phyloP scores from a whole-genome alignment of 2,113 vertebrate genomes.

The Tursiops truncatus region DNA sequence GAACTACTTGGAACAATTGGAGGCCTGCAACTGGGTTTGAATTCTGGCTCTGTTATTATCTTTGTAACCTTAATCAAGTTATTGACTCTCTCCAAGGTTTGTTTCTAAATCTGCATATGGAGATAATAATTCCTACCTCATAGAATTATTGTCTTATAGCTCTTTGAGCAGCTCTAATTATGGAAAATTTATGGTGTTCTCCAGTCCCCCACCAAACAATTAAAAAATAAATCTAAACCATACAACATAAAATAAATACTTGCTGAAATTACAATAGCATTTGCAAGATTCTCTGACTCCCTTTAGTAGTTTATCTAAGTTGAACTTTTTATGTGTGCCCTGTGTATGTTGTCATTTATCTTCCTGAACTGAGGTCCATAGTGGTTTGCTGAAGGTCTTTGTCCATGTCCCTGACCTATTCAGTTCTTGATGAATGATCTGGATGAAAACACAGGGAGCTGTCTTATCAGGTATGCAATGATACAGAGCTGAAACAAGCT shows the following conservation, averaged over 20 bases:
- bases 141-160: background rate
- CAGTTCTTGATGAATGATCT: slow-evolving; percentile 49
- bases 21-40: background rate
- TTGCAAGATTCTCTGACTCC: background rate
- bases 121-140: background rate
- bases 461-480: background rate
- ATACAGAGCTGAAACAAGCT: background rate
- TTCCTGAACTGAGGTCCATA: background rate
- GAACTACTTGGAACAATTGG: background rate
- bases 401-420: slow-evolving; percentile 47
- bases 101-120: background rate
- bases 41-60: background rate
- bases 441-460: slow-evolving; percentile 35
- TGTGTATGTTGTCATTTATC: background rate
- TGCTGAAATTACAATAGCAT: background rate
- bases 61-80: background rate
- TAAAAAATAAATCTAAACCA: slow-evolving; percentile 10
- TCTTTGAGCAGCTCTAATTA: background rate
- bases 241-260: background rate
- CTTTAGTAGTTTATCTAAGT: background rate
- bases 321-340: background rate
- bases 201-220: background rate
- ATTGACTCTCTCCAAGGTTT: background rate
- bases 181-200: background rate
- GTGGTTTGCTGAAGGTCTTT: background rate